Evolutionary conservation across 2,797 vertebrate species (phyloP), one percentile per base, ranked within the genome.

Genomic region (Schizopygopsis pylzovi): DNA sequence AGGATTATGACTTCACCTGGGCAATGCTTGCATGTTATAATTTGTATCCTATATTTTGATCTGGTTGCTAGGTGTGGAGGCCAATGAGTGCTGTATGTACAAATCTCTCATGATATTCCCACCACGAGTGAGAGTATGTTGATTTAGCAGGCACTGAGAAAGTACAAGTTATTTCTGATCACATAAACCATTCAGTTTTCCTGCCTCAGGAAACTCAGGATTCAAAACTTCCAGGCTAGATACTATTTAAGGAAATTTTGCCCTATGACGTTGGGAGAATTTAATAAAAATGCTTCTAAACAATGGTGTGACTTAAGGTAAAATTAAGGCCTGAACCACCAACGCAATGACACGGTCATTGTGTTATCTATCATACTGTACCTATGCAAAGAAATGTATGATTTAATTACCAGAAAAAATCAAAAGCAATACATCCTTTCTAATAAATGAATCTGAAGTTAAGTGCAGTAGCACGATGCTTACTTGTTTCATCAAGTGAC

Each of bases 171-270:
- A 90, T 88, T 85, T 87, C 87, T 89, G 86, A 81, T 82, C 43
- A 33, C 22, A 28, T 22, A 85, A 79, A 82, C 76, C 80, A 67
- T 52, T 82, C 41, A 84, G 77, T 86, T 79, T 85, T 87, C 79
- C 84, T 89, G 81, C 56, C 9, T 61, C 63, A 84, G 63, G 87
- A 89, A 88, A 72, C 87, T 77, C 54, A 78, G 65, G 16, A 85
- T 16, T 81, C 61, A 59, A 72, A 72, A 49, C n/a, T 78, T 76
- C 68, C 71, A 84, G 77, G 73, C 71, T 15, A 9, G 45, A 87
- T 86, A 85, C 87, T 85, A 87, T 89, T 87, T 86, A 86, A 78
- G 80, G 88, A 56, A 81, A 90, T 72, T 47, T 41, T 87, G 56
- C 43, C 39, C 63, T 16, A 10, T 76, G 41, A 41, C 45, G 25